These are phyloP conservation scores for Ashinkailepas kermadecensis DNA, from an alignment of 2,888 invertebrate genomes.

Conservation along the genomic window DNA sequence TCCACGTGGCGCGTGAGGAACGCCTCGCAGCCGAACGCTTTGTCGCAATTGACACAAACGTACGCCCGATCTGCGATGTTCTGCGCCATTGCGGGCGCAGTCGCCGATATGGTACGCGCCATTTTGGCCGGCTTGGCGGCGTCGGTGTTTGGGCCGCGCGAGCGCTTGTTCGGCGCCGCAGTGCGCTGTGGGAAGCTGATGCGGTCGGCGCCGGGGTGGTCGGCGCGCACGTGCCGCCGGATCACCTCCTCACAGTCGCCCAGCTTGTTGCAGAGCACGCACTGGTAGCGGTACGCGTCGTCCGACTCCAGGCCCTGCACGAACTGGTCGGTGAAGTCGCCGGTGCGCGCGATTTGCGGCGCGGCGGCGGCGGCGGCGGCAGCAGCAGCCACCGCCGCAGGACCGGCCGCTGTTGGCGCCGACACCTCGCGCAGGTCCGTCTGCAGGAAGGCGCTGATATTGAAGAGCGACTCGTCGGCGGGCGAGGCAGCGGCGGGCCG, in stretches of 20 bases:
- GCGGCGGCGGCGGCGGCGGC: neutral
- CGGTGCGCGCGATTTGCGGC: neutral
- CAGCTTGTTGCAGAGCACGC: constrained; percentile 5
- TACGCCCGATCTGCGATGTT: neutral
- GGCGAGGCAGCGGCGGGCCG: neutral
- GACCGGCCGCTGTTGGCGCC: neutral
- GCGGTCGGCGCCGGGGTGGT: constrained; percentile 21
- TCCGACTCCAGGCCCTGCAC: neutral
- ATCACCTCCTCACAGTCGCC: constrained; percentile 19
- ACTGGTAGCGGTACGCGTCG: constrained; percentile 19
- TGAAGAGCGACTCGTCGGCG: neutral
- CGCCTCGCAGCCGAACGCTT: constrained; percentile 22
- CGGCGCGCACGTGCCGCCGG: neutral
- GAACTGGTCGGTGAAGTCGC: constrained; percentile 18
- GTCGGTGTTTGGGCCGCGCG: neutral
- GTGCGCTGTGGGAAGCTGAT: constrained; percentile 17
- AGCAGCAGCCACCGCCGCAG: neutral
- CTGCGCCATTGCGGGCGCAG: neutral
- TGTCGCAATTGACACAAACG: constrained; percentile 16
- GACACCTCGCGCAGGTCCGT: neutral
- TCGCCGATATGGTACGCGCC: neutral
- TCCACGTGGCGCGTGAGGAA: constrained; percentile 3
- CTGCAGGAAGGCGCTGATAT: constrained; percentile 16
- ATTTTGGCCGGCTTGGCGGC: constrained; percentile 1
- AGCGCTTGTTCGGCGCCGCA: neutral